phyloP scores from a whole-genome alignment of 2,113 vertebrate genomes.

The Riparia riparia region DNA sequence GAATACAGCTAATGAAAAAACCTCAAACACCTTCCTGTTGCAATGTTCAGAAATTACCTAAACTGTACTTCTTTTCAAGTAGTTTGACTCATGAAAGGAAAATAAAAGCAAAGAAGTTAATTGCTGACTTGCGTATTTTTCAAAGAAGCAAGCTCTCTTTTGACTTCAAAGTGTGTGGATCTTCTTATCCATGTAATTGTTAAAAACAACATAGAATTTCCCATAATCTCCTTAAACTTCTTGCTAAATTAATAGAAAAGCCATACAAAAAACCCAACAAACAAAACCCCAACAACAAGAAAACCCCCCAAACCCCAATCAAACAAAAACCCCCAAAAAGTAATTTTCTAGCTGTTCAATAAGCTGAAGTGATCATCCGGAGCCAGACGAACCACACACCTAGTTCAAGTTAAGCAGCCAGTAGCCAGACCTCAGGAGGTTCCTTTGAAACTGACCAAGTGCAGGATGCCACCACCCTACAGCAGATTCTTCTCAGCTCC shows the following conservation, averaged over 20 bases:
- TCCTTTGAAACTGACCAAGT: not conserved
- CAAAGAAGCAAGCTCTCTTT: not conserved
- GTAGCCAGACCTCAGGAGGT: not conserved
- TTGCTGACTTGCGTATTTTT: not conserved
- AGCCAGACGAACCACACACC: not conserved
- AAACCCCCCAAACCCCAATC: not conserved
- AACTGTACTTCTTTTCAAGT: not conserved
- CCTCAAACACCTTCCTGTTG: not conserved
- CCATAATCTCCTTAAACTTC: not conserved
- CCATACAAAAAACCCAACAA: no score
- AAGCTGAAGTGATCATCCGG: not conserved
- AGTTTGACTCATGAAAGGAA: not conserved
- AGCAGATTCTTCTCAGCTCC: not conserved
- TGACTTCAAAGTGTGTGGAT: not conserved
- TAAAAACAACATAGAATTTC: not conserved
- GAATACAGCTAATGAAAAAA: not conserved
- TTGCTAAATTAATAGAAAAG: not conserved
- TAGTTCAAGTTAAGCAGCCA: not conserved
- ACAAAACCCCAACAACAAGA: not conserved
- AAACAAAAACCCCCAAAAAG: not conserved
- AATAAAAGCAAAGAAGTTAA: not conserved
- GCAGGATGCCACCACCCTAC: not conserved
- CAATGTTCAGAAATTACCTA: not conserved
- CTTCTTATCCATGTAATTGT: not conserved
- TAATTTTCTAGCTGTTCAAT: not conserved